These are phyloP conservation scores for Anniella stebbinsi DNA, from an alignment of 2,797 vertebrate genomes.

Conservation along the genomic window DNA sequence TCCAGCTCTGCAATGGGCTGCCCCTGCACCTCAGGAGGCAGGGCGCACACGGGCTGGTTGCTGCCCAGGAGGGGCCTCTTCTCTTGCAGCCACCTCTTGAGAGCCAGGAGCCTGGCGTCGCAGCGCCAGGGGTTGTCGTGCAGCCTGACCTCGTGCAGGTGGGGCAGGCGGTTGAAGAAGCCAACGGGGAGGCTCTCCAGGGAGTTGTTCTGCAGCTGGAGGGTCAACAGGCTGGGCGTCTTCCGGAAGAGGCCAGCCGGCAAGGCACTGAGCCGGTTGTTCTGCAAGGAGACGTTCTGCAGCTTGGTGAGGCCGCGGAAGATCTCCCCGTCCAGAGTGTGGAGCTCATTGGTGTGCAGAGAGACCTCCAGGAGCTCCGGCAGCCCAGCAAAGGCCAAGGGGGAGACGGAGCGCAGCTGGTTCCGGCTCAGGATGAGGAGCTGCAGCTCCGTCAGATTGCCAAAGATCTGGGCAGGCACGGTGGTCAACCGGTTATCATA, in stretches of 20 bases:
- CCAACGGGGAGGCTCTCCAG: slow-evolving; percentile 83
- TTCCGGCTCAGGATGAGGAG: slow-evolving; percentile 92
- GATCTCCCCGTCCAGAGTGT: slow-evolving; percentile 77
- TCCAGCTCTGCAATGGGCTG: slow-evolving; percentile 74
- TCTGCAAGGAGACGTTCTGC: slow-evolving; percentile 90
- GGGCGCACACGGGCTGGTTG: slow-evolving; percentile 80
- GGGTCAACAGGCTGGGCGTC: slow-evolving; percentile 74
- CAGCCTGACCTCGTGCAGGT: slow-evolving; percentile 81
- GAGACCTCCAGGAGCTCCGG: slow-evolving; percentile 86
- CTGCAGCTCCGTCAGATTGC: slow-evolving; percentile 84
- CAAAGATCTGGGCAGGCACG: slow-evolving; percentile 84
- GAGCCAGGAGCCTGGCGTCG: slow-evolving; percentile 85
- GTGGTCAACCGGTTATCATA: slow-evolving; percentile 88
- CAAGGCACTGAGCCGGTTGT: slow-evolving; percentile 85
- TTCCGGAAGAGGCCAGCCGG: slow-evolving; percentile 82
- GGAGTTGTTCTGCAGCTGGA: slow-evolving; percentile 90
- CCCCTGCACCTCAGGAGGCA: slow-evolving; percentile 76
- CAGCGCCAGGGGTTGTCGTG: slow-evolving; percentile 93
- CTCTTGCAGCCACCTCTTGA: slow-evolving; percentile 85
- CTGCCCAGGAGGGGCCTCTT: slow-evolving; percentile 79
- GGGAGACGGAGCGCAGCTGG: slow-evolving; percentile 81
- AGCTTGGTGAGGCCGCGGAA: slow-evolving; percentile 85
- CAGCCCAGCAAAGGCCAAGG: slow-evolving; percentile 85
- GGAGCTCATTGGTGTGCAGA: slow-evolving; percentile 88
- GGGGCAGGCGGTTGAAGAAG: slow-evolving; percentile 81